A percentile compares a stretch with the other conserved stretches of the same genome.
These are phyloP conservation scores for Volucella inflata DNA, from an alignment of 2,888 invertebrate genomes.

Conservation along the genomic window DNA sequence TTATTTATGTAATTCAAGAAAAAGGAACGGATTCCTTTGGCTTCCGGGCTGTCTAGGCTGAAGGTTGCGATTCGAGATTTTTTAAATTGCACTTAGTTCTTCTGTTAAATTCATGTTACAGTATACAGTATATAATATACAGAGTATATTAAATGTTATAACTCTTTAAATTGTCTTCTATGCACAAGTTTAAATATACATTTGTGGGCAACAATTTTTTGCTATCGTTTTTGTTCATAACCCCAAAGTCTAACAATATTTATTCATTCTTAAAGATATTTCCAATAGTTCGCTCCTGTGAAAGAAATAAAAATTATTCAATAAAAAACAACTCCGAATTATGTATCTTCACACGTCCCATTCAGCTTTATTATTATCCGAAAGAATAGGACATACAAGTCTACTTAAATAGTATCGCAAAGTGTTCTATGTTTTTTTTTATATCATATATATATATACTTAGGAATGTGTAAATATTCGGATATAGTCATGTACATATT, in stretches of 20 bases:
- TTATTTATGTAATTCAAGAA: too few relatives aligned
- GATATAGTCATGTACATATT: conserved; percentile 3
- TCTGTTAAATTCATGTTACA: too few relatives aligned
- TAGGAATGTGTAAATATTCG: background rate
- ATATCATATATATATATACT: too few relatives aligned
- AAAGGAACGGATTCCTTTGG: too few relatives aligned
- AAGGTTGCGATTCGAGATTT: too few relatives aligned
- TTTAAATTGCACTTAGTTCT: too few relatives aligned
- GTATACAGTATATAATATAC: too few relatives aligned
- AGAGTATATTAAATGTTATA: too few relatives aligned
- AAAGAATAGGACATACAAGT: conserved; percentile 59
- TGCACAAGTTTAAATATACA: too few relatives aligned
- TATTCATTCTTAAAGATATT: conserved; percentile 32
- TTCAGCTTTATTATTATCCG: conserved; percentile 40
- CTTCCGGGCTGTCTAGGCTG: too few relatives aligned
- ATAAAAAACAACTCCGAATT: conserved; percentile 25
- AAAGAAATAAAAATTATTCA: conserved; percentile 12
- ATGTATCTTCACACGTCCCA: conserved; percentile 49
- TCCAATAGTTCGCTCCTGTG: conserved; percentile 31
- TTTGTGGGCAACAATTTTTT: background rate
- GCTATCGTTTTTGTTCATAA: background rate
- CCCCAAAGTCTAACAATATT: conserved; percentile 29
- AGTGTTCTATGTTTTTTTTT: background rate
- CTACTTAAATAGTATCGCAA: conserved; percentile 61
- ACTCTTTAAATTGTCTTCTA: too few relatives aligned